Base-by-base conservation (phyloP, 2,113 vertebrate species). In the Solenodon paradoxus region DNA sequence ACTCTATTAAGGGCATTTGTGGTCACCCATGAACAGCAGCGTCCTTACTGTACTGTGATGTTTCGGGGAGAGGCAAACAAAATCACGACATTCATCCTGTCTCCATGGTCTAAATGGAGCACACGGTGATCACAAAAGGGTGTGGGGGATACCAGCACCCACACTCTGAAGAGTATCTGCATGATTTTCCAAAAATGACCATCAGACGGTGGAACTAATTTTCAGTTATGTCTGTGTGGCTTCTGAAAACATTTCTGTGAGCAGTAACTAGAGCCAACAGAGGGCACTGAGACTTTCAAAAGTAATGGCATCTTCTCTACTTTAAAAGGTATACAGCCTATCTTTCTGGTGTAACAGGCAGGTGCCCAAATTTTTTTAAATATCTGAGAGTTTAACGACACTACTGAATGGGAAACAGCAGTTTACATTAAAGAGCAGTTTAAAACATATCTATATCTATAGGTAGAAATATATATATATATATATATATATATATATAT, bases 31-130 rank as follows among this genome's bases (percentile, higher is more conserved):
- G 66, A 90, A 96, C 89, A 95, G 47, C 47, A 66, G 51, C 88
- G 78, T 96, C 80, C 95, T 93, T 69, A 87, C 69, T 90, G 42
- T 88, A 68, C 47, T 47, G 53, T 49, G 38, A 77, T 63, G 55
- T 86, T 92, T 90, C 87, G 89, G 32, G 55, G 88, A 94, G 68
- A 77, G 55, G 42, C 55, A 94, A 90, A 88, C n/a, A 91, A 82
- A 83, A 74, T 45, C 68, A 63, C 77, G 89, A 71, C 61, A 57
- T 42, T 72, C 45, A 49, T 47, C 75, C 91, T 20, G 79, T 92
- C 79, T 86, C 85, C 42, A 24, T 16, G 81, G 75, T 82, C 94
- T 91, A 69, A 94, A 75, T 0, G 87, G 74, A 93, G 61, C 11
- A 72, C 79, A 63, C 7, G n/a, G 69, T 35, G 68, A 74, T 90